A percentile compares a stretch with the other conserved stretches of the same genome.
phyloP scores from a whole-genome alignment of 2,888 invertebrate genomes.

The Iselma pallidipennis region DNA sequence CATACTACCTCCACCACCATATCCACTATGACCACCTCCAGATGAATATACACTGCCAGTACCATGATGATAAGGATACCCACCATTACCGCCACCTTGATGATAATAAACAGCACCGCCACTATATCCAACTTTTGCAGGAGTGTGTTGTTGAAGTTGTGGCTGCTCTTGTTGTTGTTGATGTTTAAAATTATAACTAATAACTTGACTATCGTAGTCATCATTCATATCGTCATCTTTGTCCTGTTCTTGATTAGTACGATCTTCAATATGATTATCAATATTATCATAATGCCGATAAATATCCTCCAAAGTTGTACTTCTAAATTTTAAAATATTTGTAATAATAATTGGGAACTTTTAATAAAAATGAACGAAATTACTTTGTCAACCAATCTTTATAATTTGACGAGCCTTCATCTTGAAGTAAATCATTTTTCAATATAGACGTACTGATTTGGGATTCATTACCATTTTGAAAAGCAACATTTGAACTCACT shows the following conservation, averaged over 20 bases:
- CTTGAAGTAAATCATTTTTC: conserved; percentile 62
- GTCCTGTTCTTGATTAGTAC: conserved; percentile 48
- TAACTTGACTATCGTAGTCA: conserved; percentile 66
- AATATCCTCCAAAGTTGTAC: conserved; percentile 71
- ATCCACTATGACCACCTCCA: conserved; percentile 27
- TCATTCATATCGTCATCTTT: conserved; percentile 54
- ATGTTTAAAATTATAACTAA: conserved; percentile 56
- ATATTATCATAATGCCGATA: conserved; percentile 64
- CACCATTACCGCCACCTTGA: conserved; percentile 27
- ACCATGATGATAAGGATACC: conserved; percentile 4
- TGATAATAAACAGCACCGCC: conserved; percentile 24
- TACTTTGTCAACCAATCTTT: conserved; percentile 77
- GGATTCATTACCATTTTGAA: conserved; percentile 35
- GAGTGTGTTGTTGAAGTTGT: conserved; percentile 15
- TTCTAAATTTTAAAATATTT: conserved; percentile 55
- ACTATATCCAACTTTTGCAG: conserved; percentile 39
- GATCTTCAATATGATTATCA: conserved; percentile 40
- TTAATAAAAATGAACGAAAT: conserved; percentile 19
- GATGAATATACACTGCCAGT: conserved; percentile 19
- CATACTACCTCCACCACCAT: conserved; percentile 8
- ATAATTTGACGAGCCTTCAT: conserved; percentile 73
- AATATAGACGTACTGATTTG: conserved; percentile 41
- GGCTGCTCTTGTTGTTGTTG: conserved; percentile 6
- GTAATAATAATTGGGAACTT: not conserved
- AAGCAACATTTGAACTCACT: conserved; percentile 49